phyloP scores from a whole-genome alignment of 2,888 invertebrate genomes.

The Bibio marci region DNA sequence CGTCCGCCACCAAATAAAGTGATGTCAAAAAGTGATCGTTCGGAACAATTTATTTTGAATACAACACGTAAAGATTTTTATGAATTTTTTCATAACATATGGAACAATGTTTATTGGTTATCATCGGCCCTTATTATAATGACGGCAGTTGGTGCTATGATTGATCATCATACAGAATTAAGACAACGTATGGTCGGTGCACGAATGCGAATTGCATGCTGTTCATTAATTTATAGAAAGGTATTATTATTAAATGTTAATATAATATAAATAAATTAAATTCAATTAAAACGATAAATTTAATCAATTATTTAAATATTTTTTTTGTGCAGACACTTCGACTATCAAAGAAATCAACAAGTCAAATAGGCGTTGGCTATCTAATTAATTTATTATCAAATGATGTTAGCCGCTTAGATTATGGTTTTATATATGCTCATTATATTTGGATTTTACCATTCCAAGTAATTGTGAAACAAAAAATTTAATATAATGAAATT shows the following conservation, averaged over 20 bases:
- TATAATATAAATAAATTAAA: neutral
- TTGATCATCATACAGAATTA: slow-evolving; percentile 29
- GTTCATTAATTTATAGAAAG: slow-evolving; percentile 50
- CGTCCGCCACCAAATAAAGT: neutral
- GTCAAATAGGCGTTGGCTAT: slow-evolving; percentile 66
- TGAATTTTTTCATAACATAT: slow-evolving; percentile 14
- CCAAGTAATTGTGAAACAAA: slow-evolving; percentile 30
- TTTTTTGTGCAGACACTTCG: slow-evolving; percentile 37
- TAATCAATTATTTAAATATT: neutral
- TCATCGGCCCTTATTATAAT: slow-evolving; percentile 21
- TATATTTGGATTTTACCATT: slow-evolving; percentile 79
- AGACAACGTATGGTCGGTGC: slow-evolving; percentile 35
- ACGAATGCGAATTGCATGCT: slow-evolving; percentile 46
- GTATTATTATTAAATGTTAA: slow-evolving; percentile 21
- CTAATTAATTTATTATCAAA: slow-evolving; percentile 87
- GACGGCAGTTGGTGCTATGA: slow-evolving; percentile 20
- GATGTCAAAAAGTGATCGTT: neutral
- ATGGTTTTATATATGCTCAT: slow-evolving; percentile 65
- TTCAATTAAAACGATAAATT: neutral
- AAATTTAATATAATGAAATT: no score
- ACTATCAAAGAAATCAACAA: slow-evolving; percentile 50
- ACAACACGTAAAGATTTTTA: slow-evolving; percentile 5
- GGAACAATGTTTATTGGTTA: slow-evolving; percentile 24
- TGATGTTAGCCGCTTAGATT: slow-evolving; percentile 84
- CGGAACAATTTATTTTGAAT: neutral